Percentiles rank a stretch among this genome's conserved stretches.
Evolutionary conservation across 2,797 vertebrate species (phyloP).

Genomic region (Vipera latastei): DNA sequence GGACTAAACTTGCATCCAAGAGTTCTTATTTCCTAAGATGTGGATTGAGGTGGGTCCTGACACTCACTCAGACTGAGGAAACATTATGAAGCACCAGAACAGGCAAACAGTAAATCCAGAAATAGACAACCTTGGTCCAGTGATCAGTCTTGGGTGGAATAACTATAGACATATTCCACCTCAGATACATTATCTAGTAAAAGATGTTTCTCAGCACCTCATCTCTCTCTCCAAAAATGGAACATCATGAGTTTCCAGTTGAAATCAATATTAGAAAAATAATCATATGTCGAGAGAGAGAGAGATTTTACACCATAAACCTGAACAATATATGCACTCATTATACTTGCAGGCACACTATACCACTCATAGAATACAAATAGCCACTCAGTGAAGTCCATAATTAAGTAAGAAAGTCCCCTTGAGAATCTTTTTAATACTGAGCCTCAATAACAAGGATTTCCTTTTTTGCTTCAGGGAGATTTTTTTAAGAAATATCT

Average conservation of each 20-base stretch:
- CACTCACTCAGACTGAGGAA: neutral
- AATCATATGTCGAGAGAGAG: neutral
- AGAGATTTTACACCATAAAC: neutral
- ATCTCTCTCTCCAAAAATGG: neutral
- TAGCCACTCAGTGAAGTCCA: neutral
- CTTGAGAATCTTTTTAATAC: conserved; percentile 29
- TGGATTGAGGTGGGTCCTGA: no score
- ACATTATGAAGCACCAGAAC: neutral
- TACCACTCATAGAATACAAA: conserved; percentile 15
- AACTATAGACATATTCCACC: neutral
- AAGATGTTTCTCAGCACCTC: neutral
- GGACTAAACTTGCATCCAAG: no score
- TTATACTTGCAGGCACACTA: conserved; percentile 18
- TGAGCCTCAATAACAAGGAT: conserved; percentile 27
- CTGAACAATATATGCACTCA: neutral
- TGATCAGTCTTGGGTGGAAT: neutral
- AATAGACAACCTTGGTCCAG: neutral
- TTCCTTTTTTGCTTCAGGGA: conserved; percentile 13
- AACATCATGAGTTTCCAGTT: neutral
- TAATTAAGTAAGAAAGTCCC: conserved; percentile 12
- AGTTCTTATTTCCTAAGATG: no score
- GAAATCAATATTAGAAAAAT: neutral
- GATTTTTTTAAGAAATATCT: neutral
- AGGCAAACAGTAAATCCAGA: no score
- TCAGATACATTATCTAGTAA: neutral